Conservation (phyloP, 2,113 vertebrate species). For the Neogale vison region DNA sequence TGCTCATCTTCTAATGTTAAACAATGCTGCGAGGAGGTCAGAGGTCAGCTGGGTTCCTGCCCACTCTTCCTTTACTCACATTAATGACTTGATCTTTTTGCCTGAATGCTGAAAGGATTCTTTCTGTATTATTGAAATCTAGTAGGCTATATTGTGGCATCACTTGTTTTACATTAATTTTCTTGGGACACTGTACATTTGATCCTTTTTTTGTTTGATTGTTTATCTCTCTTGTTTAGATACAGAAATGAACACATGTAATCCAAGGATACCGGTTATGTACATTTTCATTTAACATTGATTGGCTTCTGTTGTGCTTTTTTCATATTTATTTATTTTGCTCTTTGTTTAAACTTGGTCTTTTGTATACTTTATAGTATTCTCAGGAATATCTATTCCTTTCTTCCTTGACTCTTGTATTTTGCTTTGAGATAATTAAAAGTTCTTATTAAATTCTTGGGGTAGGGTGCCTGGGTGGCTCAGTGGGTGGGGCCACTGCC, state of each 20-base stretch:
- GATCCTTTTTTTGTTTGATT: not conserved
- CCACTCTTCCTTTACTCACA: not conserved
- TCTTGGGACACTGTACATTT: not conserved
- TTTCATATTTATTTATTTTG: not conserved
- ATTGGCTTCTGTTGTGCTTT: not conserved
- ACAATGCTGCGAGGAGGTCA: not conserved
- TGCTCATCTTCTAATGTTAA: not conserved
- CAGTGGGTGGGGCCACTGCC: too few relatives aligned
- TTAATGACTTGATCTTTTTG: not conserved
- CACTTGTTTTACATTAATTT: not conserved
- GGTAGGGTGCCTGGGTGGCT: not conserved
- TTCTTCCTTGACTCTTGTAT: not conserved
- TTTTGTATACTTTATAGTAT: not conserved
- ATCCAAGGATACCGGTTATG: not conserved
- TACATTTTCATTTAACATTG: not conserved
- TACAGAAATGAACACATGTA: not conserved
- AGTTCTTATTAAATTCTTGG: not conserved
- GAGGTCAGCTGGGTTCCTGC: not conserved
- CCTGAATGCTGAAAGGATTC: not conserved
- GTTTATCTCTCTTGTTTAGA: not conserved
- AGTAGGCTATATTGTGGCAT: not conserved
- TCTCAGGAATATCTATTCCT: not conserved
- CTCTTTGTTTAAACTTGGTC: not conserved
- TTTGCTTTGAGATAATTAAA: constrained; percentile 25
- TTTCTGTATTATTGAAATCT: constrained; percentile 27